Evolutionary conservation across 1,140 invertebrate genomes (phyloP).

Genomic region (Hylaeus volcanicus): DNA sequence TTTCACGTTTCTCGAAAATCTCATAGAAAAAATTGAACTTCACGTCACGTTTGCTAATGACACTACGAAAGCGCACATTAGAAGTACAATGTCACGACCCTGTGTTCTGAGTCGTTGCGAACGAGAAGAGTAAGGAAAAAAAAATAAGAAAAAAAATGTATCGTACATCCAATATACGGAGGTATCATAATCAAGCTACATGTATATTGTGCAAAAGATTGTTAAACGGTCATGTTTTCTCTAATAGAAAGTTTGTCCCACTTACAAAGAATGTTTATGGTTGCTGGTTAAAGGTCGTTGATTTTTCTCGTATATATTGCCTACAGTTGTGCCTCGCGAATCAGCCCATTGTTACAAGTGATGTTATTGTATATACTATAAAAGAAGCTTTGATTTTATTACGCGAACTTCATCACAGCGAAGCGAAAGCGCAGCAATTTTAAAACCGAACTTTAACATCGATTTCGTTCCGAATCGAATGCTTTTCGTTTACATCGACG

Average conservation of each 20-base stretch:
- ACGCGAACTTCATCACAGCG: not conserved
- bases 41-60: not conserved
- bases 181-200: constrained; percentile 41
- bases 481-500: not conserved
- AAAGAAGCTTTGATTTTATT: constrained; percentile 6
- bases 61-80: constrained; percentile 52
- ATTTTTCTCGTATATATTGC: constrained; percentile 46
- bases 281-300: constrained; percentile 46
- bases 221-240: constrained; percentile 59
- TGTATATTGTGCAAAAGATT: constrained; percentile 51
- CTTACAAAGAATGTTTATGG: constrained; percentile 25
- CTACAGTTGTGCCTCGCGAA: constrained; percentile 46
- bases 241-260: constrained; percentile 49
- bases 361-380: constrained; percentile 19
- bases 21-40: not conserved
- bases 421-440: not conserved
- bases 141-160: not conserved
- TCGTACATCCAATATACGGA: constrained; percentile 30
- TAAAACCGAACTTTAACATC: not conserved
- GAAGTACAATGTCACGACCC: constrained; percentile 49
- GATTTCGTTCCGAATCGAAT: not conserved
- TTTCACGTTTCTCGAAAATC: not conserved
- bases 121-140: not conserved
- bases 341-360: constrained; percentile 34
- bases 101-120: constrained; percentile 31